Base-by-base conservation (phyloP, 2,113 vertebrate genomes). In the Myotis lucifugus region DNA sequence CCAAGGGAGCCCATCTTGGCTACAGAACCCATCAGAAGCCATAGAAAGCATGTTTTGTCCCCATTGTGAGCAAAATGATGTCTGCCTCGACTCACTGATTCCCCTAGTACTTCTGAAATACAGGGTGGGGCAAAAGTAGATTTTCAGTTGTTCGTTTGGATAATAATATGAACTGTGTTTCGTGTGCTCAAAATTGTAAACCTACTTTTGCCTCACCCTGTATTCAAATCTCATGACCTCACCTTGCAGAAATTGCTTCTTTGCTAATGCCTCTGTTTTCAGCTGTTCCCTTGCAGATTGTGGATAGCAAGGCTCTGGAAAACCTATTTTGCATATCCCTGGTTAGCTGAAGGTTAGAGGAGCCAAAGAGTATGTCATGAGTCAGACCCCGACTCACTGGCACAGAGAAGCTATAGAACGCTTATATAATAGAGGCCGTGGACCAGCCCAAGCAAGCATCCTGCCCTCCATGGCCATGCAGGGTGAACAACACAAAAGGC, bases 1-100 rank as follows among this genome's bases (percentile, higher is more conserved):
- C 90, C 86, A 59, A 81, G 90, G 70, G 50, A 95, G 95, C 29
- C 87, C 6, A 42, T 81, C 48, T 9, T 69, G 93, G 94, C 90
- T 88, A 76, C 59, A 78, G 86, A 94, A 93, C 70, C 96, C 94
- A 88, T 77, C 95, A 93, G 82, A 95, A 97, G 81, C 79, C 81
- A 50, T 78, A 21, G 83, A 95, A 91, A 96, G 46, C 42, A 42
- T 83, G 15, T 37, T 77, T 84, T 95, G 82, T 96, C 82, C 85
- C 87, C 70, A 29, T 10, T 34, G 18, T 88, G 73, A 92, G 52
- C 56, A 93, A 88, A 95, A 95, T 79, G 69, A 81, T 67, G 9
- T 56, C 70, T 69, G 19, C 79, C 67, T 96, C 19, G 64, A 5
- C 42, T 91, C 69, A 46, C 40, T 78, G 72, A n/a, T 87, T 94